Evolutionary conservation across 1,140 invertebrate genomes (phyloP).

Genomic region (Neotoxoptera formosana): DNA sequence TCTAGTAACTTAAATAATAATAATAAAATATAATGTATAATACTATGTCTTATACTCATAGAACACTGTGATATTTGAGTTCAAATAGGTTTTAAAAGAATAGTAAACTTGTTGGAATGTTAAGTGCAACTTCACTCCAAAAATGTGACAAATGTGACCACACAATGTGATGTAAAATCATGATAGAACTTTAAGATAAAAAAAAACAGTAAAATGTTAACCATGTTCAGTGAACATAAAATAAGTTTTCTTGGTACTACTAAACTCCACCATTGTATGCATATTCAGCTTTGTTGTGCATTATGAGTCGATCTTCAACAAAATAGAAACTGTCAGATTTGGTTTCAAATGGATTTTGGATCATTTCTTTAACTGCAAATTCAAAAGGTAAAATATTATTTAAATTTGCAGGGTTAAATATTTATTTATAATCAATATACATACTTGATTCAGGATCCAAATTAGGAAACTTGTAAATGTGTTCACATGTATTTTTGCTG

Average conservation of each 20-base stretch:
- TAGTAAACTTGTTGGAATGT: background rate
- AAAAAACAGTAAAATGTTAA: background rate
- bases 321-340: slow-evolving; percentile 99
- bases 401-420: background rate
- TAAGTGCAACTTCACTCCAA: background rate
- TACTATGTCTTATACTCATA: background rate
- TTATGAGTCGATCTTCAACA: slow-evolving; percentile 94
- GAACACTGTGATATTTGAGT: background rate
- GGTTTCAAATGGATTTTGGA: slow-evolving; percentile 93
- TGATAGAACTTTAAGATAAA: background rate
- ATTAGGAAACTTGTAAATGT: slow-evolving; percentile 98
- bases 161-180: background rate
- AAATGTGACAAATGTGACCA: background rate
- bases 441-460: slow-evolving; percentile 86
- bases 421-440: slow-evolving; percentile 59
- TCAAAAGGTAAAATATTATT: slow-evolving; percentile 30
- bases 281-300: slow-evolving; percentile 99
- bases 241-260: background rate
- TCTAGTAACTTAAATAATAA: background rate
- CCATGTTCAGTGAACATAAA: background rate
- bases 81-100: background rate
- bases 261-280: slow-evolving; percentile 78
- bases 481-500: slow-evolving; percentile 96
- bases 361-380: slow-evolving; percentile 93
- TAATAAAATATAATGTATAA: background rate